Conservation (phyloP, 2,888 invertebrate genomes). For the Dolichomitus sp. region DNA sequence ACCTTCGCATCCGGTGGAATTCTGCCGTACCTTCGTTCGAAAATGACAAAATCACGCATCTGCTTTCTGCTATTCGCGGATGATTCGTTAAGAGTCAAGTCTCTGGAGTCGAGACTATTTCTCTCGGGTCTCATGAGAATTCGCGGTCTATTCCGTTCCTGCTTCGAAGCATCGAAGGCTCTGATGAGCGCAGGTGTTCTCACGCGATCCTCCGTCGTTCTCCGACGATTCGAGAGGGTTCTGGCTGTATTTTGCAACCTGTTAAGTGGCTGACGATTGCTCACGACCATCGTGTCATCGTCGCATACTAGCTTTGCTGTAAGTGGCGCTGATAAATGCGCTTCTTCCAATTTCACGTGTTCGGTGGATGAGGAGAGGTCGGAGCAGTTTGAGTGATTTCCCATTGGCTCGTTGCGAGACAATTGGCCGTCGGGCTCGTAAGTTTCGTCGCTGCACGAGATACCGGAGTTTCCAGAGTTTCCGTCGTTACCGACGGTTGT, state of each 20-base stretch:
- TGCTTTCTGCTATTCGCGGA: not conserved
- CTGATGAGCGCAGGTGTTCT: not conserved
- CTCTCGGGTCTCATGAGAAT: slow-evolving; percentile 63
- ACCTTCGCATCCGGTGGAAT: slow-evolving; percentile 1
- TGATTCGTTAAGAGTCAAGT: not conserved
- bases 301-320: slow-evolving; percentile 81
- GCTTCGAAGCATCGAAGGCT: slow-evolving; percentile 6
- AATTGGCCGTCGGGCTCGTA: slow-evolving; percentile 1
- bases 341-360: slow-evolving; percentile 86
- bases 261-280: not conserved
- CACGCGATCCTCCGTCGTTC: slow-evolving; percentile 54
- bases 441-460: not conserved
- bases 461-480: not conserved
- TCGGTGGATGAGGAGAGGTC: slow-evolving; percentile 77
- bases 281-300: slow-evolving; percentile 19
- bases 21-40: slow-evolving; percentile 1
- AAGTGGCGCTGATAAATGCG: slow-evolving; percentile 85
- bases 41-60: not conserved
- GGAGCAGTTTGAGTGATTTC: slow-evolving; percentile 65
- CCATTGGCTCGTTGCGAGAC: slow-evolving; percentile 39
- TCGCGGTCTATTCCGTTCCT: slow-evolving; percentile 45
- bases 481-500: slow-evolving; percentile 12
- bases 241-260: not conserved
- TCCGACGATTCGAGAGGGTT: slow-evolving; percentile 52
- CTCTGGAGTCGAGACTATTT: slow-evolving; percentile 55